Base-by-base conservation (phyloP, 2,113 vertebrate species). In the Rousettus leschenaultii region DNA sequence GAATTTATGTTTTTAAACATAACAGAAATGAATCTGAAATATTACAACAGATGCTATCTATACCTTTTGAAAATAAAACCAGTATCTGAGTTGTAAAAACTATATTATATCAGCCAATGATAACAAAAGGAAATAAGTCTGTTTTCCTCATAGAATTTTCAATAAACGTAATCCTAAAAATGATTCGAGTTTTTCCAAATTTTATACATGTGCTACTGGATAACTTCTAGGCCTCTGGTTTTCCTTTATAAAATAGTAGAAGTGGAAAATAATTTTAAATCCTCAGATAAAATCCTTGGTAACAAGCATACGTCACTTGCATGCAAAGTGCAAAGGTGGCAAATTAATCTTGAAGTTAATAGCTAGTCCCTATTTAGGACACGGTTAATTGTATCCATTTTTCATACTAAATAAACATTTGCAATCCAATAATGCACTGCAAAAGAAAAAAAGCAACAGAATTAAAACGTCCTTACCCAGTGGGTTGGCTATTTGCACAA, bases 321-420 rank as follows among this genome's bases (percentile, higher is more conserved):
- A 77, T 55, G 21, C 59, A 84, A 61, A 85, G 59, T 30, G 92
- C 15, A 78, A 74, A 93, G 45, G 28, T 0, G 94, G 51, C 6
- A 70, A 87, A 94, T 90, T 93, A 83, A 94, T 65, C 65, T 38
- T 68, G 38, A 86, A 95, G 63, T 91, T 80, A 83, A 7, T 73
- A 82, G 77, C 70, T 38, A 90, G 73, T 88, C n/a, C 63, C 63
- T 86, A 51, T 61, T 89, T 93, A 85, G 61, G 48, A 79, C 4
- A 40, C 40, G 68, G 28, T 91, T 93, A 93, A 77, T 89, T 94
- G 88, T 59, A 92, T 83, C 82, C 57, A 73, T 86, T 95, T 95
- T 95, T 95, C 78, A 71, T 65, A 71, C 61, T 89, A 94, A 79
- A 80, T 65, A 96, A 95, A 78, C 65, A 95, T 86, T 63, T 94